Evolutionary conservation across 2,888 invertebrate species (phyloP), one percentile per base, ranked within the genome.

Genomic region (Standfussiana lucernea): DNA sequence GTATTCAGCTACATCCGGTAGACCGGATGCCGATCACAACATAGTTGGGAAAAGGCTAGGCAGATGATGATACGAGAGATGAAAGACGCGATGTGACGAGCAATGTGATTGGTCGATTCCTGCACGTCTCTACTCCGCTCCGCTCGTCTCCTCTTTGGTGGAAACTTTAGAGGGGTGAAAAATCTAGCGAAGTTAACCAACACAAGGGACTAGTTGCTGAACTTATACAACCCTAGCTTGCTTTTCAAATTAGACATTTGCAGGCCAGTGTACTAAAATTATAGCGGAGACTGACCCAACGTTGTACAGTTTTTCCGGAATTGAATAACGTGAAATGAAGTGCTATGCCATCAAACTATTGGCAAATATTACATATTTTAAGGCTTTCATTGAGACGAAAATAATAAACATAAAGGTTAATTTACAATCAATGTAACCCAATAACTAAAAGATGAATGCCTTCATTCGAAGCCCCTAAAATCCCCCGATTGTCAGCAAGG

Each of bases 301-400:
- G 13, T 56, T 47, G 28, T 76, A 61, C 21, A 59, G 35, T 77
- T 66, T 24, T 15, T 3, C 35, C 37, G 11, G 24, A 47, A 5
- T 28, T 40, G 7, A 24, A 47, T 37, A 18, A 24, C 24, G 3
- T 15, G n/a, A 47, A 28, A 37, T 40, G n/a, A 15, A 76, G 32
- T 79, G 73, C 68, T 72, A 69, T 80, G 45, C 74, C 37, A 81
- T 80, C 61, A 71, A 69, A 18, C 8, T 53, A 28, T 45, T 53
- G 15, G 21, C 5, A 32, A 21, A n/a, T 62, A 62, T 72, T 15
- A 13, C 1, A 21, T 18, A 50, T 62, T 1, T 18, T 28, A 24
- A 2, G 35, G 28, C 24, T 28, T 70, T 69, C 2, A 7, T 2
- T 18, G 18, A 24, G 11, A 6, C 18, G 1, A 68, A 68, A 35